Evolutionary conservation across 2,888 invertebrate genomes (phyloP).

Genomic region (Campoplex capitator): DNA sequence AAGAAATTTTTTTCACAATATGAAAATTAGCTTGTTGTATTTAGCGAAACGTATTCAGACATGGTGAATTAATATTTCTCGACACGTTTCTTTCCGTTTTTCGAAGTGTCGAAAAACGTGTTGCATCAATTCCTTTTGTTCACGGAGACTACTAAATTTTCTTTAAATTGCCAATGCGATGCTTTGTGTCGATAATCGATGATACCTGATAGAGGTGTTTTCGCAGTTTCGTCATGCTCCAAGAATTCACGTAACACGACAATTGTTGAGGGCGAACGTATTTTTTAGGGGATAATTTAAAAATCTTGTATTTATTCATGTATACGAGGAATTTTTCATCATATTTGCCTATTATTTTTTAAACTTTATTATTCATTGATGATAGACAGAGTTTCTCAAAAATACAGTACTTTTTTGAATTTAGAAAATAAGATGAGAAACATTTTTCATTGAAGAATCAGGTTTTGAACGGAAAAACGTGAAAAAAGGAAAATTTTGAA

Average conservation of each 20-base stretch:
- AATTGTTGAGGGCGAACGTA: conserved; percentile 40
- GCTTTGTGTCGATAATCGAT: conserved; percentile 12
- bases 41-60: background rate
- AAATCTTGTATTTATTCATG: conserved; percentile 9
- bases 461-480: background rate
- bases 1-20: background rate
- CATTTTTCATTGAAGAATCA: background rate
- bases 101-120: conserved; percentile 23
- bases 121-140: conserved; percentile 33
- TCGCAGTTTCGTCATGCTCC: conserved; percentile 49
- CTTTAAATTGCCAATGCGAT: conserved; percentile 3
- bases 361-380: background rate
- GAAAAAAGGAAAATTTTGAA: background rate
- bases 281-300: background rate
- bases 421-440: background rate
- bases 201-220: conserved; percentile 42
- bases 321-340: background rate
- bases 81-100: conserved; percentile 14
- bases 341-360: background rate
- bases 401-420: too few species aligned
- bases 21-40: background rate
- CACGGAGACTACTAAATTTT: conserved; percentile 20
- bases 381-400: background rate
- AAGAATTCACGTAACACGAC: conserved; percentile 43
- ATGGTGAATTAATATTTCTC: background rate